Evolutionary conservation across 2,797 vertebrate species (phyloP).

Genomic region (Okamejei kenojei): DNA sequence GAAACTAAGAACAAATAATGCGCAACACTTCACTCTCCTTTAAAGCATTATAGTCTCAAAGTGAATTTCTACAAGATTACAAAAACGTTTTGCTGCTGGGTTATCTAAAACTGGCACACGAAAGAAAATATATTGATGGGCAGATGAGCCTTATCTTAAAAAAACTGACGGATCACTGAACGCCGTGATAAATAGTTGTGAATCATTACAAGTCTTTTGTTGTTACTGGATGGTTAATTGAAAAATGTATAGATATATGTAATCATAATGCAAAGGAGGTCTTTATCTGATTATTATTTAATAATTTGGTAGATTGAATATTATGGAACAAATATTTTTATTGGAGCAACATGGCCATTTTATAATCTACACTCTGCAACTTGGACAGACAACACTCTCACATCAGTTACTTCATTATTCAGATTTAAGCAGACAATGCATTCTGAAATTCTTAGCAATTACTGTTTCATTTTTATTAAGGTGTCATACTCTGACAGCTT

Average conservation of each 20-base stretch:
- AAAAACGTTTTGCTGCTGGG: background rate
- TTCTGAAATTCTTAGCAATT: conserved; percentile 13
- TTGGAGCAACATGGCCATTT: background rate
- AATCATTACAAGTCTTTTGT: background rate
- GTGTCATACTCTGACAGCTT: background rate
- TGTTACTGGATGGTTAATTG: background rate
- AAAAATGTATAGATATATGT: background rate
- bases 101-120: background rate
- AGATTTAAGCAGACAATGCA: background rate
- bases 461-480: background rate
- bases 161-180: background rate
- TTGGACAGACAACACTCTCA: background rate
- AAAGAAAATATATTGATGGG: conserved; percentile 3
- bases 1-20: conserved; percentile 27
- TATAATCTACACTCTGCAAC: background rate
- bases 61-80: conserved; percentile 26
- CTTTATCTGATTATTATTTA: background rate
- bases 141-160: conserved; percentile 10
- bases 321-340: background rate
- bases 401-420: background rate
- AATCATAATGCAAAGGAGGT: background rate
- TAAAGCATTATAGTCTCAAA: conserved; percentile 16
- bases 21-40: background rate
- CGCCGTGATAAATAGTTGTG: background rate
- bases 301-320: background rate